Base-by-base conservation (phyloP, 2,113 vertebrate genomes). In the Pleuronectes platessa region DNA sequence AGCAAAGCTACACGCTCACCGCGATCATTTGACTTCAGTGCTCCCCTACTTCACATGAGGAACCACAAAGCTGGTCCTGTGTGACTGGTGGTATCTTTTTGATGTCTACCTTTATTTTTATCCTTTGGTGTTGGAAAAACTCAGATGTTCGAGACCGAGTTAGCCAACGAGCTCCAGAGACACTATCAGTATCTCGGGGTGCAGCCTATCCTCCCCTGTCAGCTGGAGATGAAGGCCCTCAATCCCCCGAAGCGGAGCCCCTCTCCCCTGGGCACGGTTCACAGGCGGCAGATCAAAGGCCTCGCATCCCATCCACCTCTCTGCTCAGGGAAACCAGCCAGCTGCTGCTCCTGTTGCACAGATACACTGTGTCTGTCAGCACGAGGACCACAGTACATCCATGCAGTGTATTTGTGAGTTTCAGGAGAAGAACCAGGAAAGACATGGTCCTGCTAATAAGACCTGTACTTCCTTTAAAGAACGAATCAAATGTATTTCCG, bases 201-300 rank as follows among this genome's bases (percentile, higher is more conserved):
- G 72, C 1, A 31, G 59, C 64, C 26, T 68, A 8, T 71, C 59
- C 53, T 86, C 76, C 59, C 55, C 68, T 75, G 63, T 73, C 70
- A 86, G 74, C 27, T 76, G 24, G 37, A 88, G 86, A 90, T 89
- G 89, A 86, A 89, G 80, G 78, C 62, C 64, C 27, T 40, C 9
- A 31, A 4, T 54, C 0, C 8, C 86, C 87, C 78, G 77, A 23
- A 83, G 80, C 83, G 75, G 27, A 0, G 62, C 12, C 23, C 23
- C 64, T 85, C 55, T 86, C 85, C 88, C 79, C 18, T 56, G 68
- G 89, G 89, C 68, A 71, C 8, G 62, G 65, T 65, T 88, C 79
- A 77, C 79, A 85, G 67, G 79, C 65, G 23, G 82, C 76, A 87
- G 76, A 90, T 92, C 89, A 90, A 88, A 92, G 49, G 56, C 76